Conservation (phyloP, 1,140 invertebrate species). For the Leptoteleia sp. region DNA sequence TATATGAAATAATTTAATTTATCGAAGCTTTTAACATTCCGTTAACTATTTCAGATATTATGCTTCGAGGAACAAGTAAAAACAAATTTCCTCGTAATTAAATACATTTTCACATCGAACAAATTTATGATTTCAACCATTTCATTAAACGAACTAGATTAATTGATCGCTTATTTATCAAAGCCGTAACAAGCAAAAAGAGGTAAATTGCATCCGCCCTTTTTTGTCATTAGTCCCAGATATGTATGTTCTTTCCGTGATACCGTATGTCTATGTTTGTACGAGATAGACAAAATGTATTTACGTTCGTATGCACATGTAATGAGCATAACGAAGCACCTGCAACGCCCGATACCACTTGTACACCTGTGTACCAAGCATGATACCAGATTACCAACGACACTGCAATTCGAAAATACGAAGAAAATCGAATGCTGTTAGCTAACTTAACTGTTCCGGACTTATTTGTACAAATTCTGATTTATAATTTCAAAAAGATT, state of each 20-base stretch:
- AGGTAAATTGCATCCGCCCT: background rate
- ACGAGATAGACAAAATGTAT: conserved; percentile 57
- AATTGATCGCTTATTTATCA: conserved; percentile 11
- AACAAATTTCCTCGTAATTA: too few species aligned
- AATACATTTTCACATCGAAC: too few species aligned
- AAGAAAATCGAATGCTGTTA: conserved; percentile 55
- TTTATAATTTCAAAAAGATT: conserved; percentile 27
- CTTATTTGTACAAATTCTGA: conserved; percentile 51
- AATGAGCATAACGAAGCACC: conserved; percentile 65
- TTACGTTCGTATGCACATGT: conserved; percentile 55
- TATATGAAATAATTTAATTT: too few species aligned
- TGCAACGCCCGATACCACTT: conserved; percentile 59
- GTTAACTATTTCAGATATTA: too few species aligned
- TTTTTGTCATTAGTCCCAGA: conserved; percentile 29
- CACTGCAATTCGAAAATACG: conserved; percentile 52
- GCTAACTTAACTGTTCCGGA: conserved; percentile 21
- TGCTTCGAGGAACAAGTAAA: too few species aligned
- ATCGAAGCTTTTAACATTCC: too few species aligned
- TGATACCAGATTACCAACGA: conserved; percentile 61
- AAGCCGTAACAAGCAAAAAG: conserved; percentile 12
- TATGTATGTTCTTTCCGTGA: conserved; percentile 19
- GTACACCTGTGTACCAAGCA: conserved; percentile 56
- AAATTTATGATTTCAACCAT: conserved; percentile 11
- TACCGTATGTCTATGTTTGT: conserved; percentile 34
- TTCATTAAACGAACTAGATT: background rate